Evolutionary conservation across 2,888 invertebrate genomes (phyloP), one percentile per base, ranked within the genome.

Genomic region (Stenichneumon culpator): DNA sequence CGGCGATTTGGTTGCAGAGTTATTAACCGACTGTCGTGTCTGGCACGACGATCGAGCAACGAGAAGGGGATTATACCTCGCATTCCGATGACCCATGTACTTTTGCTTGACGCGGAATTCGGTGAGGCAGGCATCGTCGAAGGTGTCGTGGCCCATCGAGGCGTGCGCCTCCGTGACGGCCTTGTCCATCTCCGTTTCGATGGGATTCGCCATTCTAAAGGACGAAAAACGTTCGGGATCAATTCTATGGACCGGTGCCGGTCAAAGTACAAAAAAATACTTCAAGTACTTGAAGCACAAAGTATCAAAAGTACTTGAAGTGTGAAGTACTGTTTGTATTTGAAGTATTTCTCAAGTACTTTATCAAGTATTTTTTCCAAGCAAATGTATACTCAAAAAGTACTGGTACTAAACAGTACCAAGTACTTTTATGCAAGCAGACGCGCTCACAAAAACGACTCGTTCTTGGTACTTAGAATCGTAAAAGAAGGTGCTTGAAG

Each of bases 11-110:
- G 14, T 79, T 50, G 54, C 25, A 44, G 32, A 70, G 32, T 73
- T 19, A 60, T 69, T 68, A 57, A 47, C 57, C 68, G 69, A 70
- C 25, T 6, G 19, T 72, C 72, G 65, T 14, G n/a, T 36, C 39
- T 16, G 44, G 6, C 9, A 60, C 78, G 69, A 70, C 69, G 78
- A 79, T 74, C 63, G 65, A 47, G 19, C 36, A 78, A 69, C 63
- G 22, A 52, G 14, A 75, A 82, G 36, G 70, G 79, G 74, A 84
- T 84, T 87, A 87, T 91, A 96, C 96, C 96, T 95, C 7, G 97
- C 97, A 94, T 98, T 98, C 79, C 98, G 95, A 93, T 98, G 98
- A 1, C 98, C 98, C 73, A 95, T 95, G 92, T 96, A 98, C 90
- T 96, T 96, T 94, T 95, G 96, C 90, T 95, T 96, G 86, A 97